Base-by-base conservation (phyloP, 2,797 vertebrate species). In the Borostomias antarcticus region DNA sequence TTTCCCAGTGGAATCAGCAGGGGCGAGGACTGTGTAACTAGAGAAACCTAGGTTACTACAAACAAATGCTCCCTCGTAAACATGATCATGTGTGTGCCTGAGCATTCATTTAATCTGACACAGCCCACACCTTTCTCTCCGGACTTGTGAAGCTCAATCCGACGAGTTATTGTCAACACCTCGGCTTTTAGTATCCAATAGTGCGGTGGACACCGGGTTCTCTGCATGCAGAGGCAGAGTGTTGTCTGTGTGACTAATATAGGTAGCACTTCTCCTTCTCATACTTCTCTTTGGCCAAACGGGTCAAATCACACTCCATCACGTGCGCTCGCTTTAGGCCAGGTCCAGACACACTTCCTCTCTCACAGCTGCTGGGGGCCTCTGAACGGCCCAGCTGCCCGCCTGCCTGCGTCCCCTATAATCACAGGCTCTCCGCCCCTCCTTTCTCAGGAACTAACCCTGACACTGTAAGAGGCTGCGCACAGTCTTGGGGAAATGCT, bases 401-500 rank as follows among this genome's bases (percentile, higher is more conserved):
- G 53, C 28, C 28, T 30, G 28, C 15, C 52, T 56, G 45, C 45
- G n/a, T 17, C 15, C 40, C n/a, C 15, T 28, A n/a, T 56, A 56
- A 56, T 56, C 26, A 56, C 52, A 17, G 28, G 52, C n/a, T 56
- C 15, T 17, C 7, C 15, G 13, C 29, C 29, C 28, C 52, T 30
- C 52, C 52, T 70, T 68, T 33, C n/a, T 68, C 47, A 57, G 58
- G 30, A 64, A 48, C 35, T 23, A 25, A 72, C n/a, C 57, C 33
- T 48, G 52, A 56, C 11, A 58, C 53, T 79, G 67, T 48, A 68
- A 74, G 69, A 69, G 61, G 66, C 60, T 60, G 59, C 66, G 10
- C 4, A 62, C 29, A 51, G 66, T 52, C 53, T 62, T 7, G 63
- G 66, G 71, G 66, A 85, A 81, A 76, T 69, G 52, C 33, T 37